Base-by-base conservation (phyloP, 1,140 invertebrate genomes). In the Hycleus cichorii region DNA sequence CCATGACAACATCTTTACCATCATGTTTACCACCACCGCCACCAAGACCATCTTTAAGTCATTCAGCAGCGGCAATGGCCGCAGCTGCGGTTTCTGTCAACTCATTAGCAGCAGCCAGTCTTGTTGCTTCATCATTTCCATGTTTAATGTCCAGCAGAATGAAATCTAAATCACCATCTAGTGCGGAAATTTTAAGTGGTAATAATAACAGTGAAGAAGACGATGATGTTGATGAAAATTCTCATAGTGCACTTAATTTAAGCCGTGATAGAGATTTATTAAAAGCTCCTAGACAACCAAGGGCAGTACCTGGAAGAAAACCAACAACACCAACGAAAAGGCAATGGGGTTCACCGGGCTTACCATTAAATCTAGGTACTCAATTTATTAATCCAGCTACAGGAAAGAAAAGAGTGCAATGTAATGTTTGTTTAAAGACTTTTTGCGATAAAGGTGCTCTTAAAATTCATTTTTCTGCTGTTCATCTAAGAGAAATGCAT, bases 371-470 rank as follows among this genome's bases (percentile, higher is more conserved):
- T 66, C 75, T 94, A 55, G 91, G 91, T 3, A 92, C 90, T 0
- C 88, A 93, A 63, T 90, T 93, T 56, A 93, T 94, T 48, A 95
- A 95, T 72, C 91, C 92, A 0, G 83, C 90, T 0, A 92, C 91
- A 1, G 92, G 92, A 0, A 96, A 96, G 76, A 97, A 98, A 72
- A 82, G 97, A 58, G 97, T 99, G 4, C 92, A 98, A 70, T 99
- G 97, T 75, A 95, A 96, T 68, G 94, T 96, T 38, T 99, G 97
- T 72, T 79, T 97, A 49, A 98, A 99, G 76, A 98, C 96, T 27
- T 99, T 99, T 77, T 99, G 97, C 80, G 97, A 99, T 79, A 99
- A 99, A 79, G 95, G 95, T 50, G 97, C 97, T 0, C 79, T 99
- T 1, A 99, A 99, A 77, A 99, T 99, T 24, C 97, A 99, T 72